Percentiles rank a stretch among this genome's conserved stretches.
phyloP scores from a whole-genome alignment of 1,140 invertebrate species.

The Listronotus oregonensis region DNA sequence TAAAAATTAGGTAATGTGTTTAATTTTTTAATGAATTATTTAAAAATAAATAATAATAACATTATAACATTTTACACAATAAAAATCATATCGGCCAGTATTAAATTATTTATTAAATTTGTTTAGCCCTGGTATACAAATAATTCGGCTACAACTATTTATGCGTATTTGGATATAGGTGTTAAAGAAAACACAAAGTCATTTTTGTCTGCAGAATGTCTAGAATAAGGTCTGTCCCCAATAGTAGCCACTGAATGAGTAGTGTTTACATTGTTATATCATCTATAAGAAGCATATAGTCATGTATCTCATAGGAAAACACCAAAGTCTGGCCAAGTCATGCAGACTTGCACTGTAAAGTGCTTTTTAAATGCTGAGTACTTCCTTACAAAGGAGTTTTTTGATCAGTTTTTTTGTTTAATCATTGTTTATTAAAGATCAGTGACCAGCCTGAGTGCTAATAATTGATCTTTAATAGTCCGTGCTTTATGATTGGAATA shows the following conservation, averaged over 20 bases:
- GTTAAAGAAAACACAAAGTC: constrained; percentile 31
- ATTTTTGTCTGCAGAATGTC: constrained; percentile 32
- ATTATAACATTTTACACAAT: too few species aligned
- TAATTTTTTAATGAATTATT: too few species aligned
- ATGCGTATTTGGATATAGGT: constrained; percentile 27
- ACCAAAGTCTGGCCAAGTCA: constrained; percentile 27
- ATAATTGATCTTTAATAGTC: constrained; percentile 23
- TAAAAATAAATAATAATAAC: too few species aligned
- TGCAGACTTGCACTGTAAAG: constrained; percentile 22
- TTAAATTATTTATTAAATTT: too few species aligned
- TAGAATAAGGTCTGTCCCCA: constrained; percentile 27
- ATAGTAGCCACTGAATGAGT: constrained; percentile 34
- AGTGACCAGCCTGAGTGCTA: constrained; percentile 24
- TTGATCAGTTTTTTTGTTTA: constrained; percentile 22
- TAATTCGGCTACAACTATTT: constrained; percentile 16
- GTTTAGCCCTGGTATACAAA: constrained; percentile 3
- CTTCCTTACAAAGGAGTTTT: constrained; percentile 24
- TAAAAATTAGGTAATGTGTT: too few species aligned
- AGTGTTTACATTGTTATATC: constrained; percentile 34
- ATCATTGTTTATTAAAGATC: constrained; percentile 30
- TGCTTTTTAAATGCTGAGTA: constrained; percentile 12
- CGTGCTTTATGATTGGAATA: constrained; percentile 7
- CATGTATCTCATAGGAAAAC: constrained; percentile 29
- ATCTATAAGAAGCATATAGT: constrained; percentile 33
- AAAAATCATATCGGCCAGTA: too few species aligned